phyloP scores from a whole-genome alignment of 1,140 invertebrate genomes.

The Pentalonia nigronervosa region DNA sequence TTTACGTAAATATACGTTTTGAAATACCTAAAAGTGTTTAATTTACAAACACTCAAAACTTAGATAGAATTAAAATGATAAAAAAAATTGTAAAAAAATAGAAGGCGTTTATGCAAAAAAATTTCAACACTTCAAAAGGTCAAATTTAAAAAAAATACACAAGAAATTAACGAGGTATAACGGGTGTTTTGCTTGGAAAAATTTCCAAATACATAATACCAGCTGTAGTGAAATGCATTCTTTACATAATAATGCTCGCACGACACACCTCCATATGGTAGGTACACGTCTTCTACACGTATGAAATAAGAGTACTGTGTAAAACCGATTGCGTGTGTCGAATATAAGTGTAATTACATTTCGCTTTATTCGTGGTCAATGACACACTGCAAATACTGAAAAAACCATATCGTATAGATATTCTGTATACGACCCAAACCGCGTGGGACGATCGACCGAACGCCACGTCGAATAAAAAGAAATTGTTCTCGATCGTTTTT shows the following conservation, averaged over 20 bases:
- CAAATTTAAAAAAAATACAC: background rate
- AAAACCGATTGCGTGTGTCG: background rate
- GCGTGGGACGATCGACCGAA: background rate
- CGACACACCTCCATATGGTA: background rate
- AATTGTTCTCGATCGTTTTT: background rate
- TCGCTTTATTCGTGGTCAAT: conserved; percentile 4
- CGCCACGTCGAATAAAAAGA: background rate
- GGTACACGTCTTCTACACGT: background rate
- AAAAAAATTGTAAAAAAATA: no score
- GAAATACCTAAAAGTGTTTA: background rate
- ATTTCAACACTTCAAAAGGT: no score
- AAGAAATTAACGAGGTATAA: background rate
- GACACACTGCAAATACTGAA: background rate
- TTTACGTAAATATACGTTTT: background rate
- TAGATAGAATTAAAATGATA: no score
- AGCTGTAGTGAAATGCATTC: background rate
- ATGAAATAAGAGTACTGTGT: background rate
- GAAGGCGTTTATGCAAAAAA: background rate
- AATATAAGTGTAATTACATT: conserved; percentile 12
- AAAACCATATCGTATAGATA: background rate
- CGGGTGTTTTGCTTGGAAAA: background rate
- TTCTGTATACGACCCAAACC: background rate
- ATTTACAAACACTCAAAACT: background rate
- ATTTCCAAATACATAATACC: background rate
- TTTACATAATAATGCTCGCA: background rate